These are phyloP conservation scores for Cheilosia vulpina DNA, from an alignment of 2,888 invertebrate genomes.

Conservation along the genomic window DNA sequence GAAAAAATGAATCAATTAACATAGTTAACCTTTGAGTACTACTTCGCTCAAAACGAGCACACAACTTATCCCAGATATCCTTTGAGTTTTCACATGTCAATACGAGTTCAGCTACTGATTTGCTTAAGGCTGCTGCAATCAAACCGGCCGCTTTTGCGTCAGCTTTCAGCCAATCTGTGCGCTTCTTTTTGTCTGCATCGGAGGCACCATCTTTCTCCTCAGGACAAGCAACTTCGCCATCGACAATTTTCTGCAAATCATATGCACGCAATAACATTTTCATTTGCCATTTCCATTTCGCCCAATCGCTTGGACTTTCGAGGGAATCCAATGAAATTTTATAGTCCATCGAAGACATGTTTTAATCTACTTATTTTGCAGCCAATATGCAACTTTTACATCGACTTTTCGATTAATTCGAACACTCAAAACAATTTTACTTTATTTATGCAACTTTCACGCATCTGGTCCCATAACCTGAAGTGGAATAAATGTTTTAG, in stretches of 20 bases:
- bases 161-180: constrained; percentile 15
- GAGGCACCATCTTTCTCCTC: background rate
- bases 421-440: background rate
- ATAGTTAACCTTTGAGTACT: constrained; percentile 29
- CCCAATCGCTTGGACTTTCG: constrained; percentile 32
- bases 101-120: constrained; percentile 34
- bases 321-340: constrained; percentile 26
- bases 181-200: constrained; percentile 17
- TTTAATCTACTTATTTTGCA: background rate
- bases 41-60: constrained; percentile 27
- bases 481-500: background rate
- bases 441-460: background rate
- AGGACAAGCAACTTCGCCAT: constrained; percentile 11
- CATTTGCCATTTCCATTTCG: constrained; percentile 23
- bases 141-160: constrained; percentile 25
- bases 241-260: constrained; percentile 27
- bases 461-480: background rate
- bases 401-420: background rate
- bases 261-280: constrained; percentile 16
- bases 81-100: constrained; percentile 10
- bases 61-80: constrained; percentile 10
- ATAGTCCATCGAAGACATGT: constrained; percentile 12
- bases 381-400: background rate
- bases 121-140: constrained; percentile 25
- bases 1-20: constrained; percentile 17